These are phyloP conservation scores for Drosophila peninsularis DNA, from an alignment of 2,888 invertebrate species.

Conservation along the genomic window DNA sequence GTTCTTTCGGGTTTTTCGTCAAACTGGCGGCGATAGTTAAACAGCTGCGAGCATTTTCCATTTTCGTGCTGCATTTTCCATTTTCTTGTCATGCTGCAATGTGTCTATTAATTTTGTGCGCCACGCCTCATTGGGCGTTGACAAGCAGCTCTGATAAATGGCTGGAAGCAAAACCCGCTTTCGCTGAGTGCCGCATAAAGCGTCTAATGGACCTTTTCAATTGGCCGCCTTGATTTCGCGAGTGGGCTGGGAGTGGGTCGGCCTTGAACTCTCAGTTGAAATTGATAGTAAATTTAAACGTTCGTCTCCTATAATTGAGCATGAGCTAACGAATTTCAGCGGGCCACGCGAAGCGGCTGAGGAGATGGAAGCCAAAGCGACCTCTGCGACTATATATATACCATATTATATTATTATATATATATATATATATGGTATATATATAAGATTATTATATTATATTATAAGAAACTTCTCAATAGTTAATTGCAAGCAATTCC, in stretches of 20 bases:
- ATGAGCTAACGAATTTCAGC: not conserved
- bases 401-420: too few species aligned
- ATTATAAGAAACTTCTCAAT: not conserved
- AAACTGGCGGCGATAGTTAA: constrained; percentile 24
- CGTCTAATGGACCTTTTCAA: constrained; percentile 62
- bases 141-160: constrained; percentile 66
- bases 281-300: not conserved
- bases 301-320: not conserved
- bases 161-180: constrained; percentile 31
- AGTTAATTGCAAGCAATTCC: not conserved
- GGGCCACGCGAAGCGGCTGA: not conserved
- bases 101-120: constrained; percentile 66
- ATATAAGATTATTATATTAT: too few species aligned
- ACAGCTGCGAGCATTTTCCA: constrained; percentile 27
- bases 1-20: constrained; percentile 24
- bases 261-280: constrained; percentile 2
- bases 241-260: constrained; percentile 4
- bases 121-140: constrained; percentile 57
- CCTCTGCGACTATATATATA: not conserved
- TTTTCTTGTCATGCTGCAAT: constrained; percentile 32
- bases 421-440: too few species aligned
- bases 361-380: too few species aligned
- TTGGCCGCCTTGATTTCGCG: constrained; percentile 55
- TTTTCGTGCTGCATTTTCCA: constrained; percentile 35
- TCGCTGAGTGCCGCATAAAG: constrained; percentile 39